phyloP scores from a whole-genome alignment of 1,140 invertebrate genomes.

The Lycorma delicatula region DNA sequence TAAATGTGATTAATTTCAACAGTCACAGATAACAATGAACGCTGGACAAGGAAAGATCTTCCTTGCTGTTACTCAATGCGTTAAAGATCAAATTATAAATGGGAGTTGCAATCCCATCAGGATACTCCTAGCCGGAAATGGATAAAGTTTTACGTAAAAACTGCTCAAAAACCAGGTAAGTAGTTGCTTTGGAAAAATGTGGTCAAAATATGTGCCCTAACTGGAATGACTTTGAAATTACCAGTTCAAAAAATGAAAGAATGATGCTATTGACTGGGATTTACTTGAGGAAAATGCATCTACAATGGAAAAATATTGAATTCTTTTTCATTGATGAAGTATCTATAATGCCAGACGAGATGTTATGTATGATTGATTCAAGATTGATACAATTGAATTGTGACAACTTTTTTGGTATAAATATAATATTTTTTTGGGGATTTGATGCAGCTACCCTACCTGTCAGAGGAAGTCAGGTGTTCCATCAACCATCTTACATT shows the following conservation, averaged over 20 bases:
- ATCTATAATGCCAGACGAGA: constrained; percentile 36
- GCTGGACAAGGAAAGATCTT: constrained; percentile 21
- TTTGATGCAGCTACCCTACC: constrained; percentile 36
- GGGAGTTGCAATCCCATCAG: constrained; percentile 16
- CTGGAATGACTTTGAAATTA: constrained; percentile 34
- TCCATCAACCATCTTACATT: constrained; percentile 32
- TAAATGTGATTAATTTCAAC: constrained; percentile 24
- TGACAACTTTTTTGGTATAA: constrained; percentile 29
- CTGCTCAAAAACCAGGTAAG: constrained; percentile 32
- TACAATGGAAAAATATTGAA: constrained; percentile 34
- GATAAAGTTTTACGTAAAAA: constrained; percentile 35
- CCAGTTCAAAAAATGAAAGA: constrained; percentile 33
- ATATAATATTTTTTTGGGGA: constrained; percentile 35
- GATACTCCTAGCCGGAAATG: constrained; percentile 29
- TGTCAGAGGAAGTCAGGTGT: constrained; percentile 31
- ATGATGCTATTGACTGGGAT: constrained; percentile 34
- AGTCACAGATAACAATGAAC: constrained; percentile 19
- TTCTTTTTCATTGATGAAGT: constrained; percentile 40
- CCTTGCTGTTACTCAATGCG: constrained; percentile 22
- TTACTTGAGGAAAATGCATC: constrained; percentile 32
- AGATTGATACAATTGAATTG: constrained; percentile 32
- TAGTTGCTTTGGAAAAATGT: constrained; percentile 30
- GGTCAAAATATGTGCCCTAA: constrained; percentile 36
- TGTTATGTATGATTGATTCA: constrained; percentile 36
- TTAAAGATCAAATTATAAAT: constrained; percentile 23